Evolutionary conservation across 2,113 vertebrate species (phyloP).

Genomic region (Rutilus rutilus): DNA sequence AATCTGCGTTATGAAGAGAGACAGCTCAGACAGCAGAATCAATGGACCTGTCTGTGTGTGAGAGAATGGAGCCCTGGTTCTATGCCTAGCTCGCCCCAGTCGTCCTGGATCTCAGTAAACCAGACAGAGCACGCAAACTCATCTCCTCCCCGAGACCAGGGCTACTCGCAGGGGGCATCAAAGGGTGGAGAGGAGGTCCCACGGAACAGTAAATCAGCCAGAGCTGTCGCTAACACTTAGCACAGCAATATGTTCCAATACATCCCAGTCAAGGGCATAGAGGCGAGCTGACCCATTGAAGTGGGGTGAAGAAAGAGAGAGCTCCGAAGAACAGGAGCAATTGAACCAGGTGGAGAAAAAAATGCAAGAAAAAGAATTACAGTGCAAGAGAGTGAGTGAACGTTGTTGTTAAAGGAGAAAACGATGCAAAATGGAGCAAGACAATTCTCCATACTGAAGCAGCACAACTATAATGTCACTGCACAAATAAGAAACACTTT

Average conservation of each 20-base stretch:
- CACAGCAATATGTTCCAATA: conserved; percentile 53
- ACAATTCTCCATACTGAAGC: neutral
- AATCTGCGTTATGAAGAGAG: conserved; percentile 40
- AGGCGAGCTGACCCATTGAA: conserved; percentile 57
- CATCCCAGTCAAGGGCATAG: conserved; percentile 49
- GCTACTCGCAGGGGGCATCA: conserved; percentile 43
- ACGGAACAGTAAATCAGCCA: conserved; percentile 44
- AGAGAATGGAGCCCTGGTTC: conserved; percentile 39
- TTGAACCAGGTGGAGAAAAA: neutral
- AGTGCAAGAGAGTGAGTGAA: conserved; percentile 14
- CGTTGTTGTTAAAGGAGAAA: neutral
- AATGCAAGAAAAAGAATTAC: conserved; percentile 18
- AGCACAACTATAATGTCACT: neutral
- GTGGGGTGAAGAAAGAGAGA: conserved; percentile 29
- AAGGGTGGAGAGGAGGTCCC: conserved; percentile 29
- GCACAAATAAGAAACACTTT: neutral
- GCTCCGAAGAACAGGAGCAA: neutral
- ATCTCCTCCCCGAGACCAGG: conserved; percentile 38
- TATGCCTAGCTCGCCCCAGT: conserved; percentile 8
- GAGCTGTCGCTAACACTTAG: conserved; percentile 50
- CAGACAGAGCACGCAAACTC: conserved; percentile 45
- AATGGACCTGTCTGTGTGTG: conserved; percentile 28
- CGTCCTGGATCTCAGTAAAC: conserved; percentile 36
- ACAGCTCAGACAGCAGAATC: conserved; percentile 31
- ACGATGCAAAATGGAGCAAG: neutral